Evolutionary conservation across 2,888 invertebrate species (phyloP).

Genomic region (Yponomeuta evonymella): DNA sequence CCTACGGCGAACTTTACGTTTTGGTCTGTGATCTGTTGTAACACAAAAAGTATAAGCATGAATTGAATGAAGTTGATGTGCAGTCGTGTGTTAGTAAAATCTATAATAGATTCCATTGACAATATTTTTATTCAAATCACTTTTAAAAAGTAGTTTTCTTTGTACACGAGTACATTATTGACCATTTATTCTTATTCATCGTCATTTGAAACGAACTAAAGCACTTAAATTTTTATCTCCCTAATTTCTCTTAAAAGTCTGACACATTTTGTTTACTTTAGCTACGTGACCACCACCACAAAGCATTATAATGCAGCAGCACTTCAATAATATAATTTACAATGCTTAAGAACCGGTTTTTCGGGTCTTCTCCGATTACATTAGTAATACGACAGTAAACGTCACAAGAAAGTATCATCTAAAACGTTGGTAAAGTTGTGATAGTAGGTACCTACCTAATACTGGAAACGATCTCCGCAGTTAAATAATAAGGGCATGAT

Average conservation of each 20-base stretch:
- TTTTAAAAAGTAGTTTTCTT: not conserved
- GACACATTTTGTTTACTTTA: conserved; percentile 18
- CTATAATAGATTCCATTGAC: too few species aligned
- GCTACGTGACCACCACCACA: conserved; percentile 24
- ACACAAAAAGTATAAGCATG: too few species aligned
- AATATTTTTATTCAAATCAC: not conserved
- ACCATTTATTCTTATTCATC: not conserved
- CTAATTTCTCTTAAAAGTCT: not conserved
- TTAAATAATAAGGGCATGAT: too few species aligned
- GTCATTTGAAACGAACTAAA: not conserved
- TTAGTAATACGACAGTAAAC: not conserved
- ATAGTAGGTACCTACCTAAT: too few species aligned
- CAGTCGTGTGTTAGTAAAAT: too few species aligned
- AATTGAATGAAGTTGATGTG: too few species aligned
- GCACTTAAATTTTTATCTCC: conserved; percentile 6
- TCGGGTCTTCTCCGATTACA: not conserved
- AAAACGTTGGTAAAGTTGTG: too few species aligned
- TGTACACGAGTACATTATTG: not conserved
- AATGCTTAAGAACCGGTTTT: too few species aligned
- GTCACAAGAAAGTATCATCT: too few species aligned
- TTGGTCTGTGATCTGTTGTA: too few species aligned
- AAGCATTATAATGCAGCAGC: conserved; percentile 16
- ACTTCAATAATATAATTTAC: too few species aligned
- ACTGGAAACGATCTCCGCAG: too few species aligned
- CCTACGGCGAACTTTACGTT: not conserved